Base-by-base conservation (phyloP, 2,888 invertebrate genomes). In the Polymixis flavicincta region DNA sequence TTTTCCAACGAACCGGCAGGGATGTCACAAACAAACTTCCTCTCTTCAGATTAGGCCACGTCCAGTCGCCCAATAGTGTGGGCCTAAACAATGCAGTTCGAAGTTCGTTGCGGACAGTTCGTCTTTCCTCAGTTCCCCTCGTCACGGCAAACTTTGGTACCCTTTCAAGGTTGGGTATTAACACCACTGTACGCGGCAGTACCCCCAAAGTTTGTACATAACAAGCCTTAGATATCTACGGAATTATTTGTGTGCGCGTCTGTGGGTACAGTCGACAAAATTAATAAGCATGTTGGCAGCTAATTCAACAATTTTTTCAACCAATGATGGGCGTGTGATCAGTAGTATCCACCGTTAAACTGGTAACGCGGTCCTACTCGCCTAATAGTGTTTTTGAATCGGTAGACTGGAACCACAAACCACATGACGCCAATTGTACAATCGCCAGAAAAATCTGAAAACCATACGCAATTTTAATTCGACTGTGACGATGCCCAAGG, bases 21-120 rank as follows among this genome's bases (percentile, higher is more conserved):
- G 66, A 11, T 67, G 60, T 57, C 57, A 57, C 71, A 83, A 73
- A 77, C 42, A 66, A 78, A 84, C 77, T 67, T 81, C 28, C 14
- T 13, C 73, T 67, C 32, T 70, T 42, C 13, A 72, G 66, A 72
- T 64, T 59, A 78, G 54, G 59, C 50, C 66, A 50, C 48, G 13
- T 63, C 50, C 19, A 65, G 67, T 54, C 61, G 64, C 54, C 57
- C 25, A 76, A 76, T 63, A 54, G 32, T 11, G 45, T 37, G 9
- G 14, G 61, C 45, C 60, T 50, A 57, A 80, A 85, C 85, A 82
- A 78, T 67, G 82, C 78, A 82, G 72, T 67, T 74, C 64, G 25
- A 67, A 76, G 83, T 82, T 84, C 69, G 70, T 61, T 72, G 52
- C 61, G 57, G 71, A 68, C 60, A 65, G 52, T 70, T 77, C 42